These are phyloP conservation scores for Acrossocheilus wenchowensis DNA, from an alignment of 2,797 vertebrate species.

Conservation along the genomic window DNA sequence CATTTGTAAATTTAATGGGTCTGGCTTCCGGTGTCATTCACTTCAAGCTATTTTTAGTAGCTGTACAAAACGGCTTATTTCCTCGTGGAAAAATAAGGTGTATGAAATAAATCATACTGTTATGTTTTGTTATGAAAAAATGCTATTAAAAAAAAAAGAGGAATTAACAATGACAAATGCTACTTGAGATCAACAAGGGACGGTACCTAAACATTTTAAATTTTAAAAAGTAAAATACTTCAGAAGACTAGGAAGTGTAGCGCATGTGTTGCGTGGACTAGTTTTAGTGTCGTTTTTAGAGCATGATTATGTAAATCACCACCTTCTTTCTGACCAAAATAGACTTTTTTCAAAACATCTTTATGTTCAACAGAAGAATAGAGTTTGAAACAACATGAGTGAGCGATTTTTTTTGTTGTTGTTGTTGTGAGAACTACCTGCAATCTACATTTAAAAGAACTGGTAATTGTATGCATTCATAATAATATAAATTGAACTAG, in stretches of 20 bases:
- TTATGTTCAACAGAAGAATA: not conserved
- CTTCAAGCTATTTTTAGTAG: not conserved
- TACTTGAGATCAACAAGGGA: not conserved
- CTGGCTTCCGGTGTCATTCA: not conserved
- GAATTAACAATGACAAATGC: not conserved
- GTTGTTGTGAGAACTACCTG: not conserved
- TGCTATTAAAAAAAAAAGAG: no score
- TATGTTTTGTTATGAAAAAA: no score
- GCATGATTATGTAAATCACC: not conserved
- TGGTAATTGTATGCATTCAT: not conserved
- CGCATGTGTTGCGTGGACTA: not conserved
- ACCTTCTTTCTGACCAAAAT: not conserved
- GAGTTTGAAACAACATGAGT: not conserved
- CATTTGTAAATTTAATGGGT: not conserved
- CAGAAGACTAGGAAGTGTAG: not conserved
- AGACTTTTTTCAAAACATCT: not conserved
- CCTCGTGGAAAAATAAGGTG: no score
- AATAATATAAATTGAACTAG: not conserved
- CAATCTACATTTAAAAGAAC: not conserved
- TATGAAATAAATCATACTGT: no score
- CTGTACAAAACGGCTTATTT: not conserved
- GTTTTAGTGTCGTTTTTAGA: not conserved
- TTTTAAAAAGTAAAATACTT: not conserved
- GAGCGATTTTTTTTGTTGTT: not conserved
- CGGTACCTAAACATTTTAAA: not conserved